Evolutionary conservation across 2,797 vertebrate genomes (phyloP).

Genomic region (Pyrocephalus nanus): DNA sequence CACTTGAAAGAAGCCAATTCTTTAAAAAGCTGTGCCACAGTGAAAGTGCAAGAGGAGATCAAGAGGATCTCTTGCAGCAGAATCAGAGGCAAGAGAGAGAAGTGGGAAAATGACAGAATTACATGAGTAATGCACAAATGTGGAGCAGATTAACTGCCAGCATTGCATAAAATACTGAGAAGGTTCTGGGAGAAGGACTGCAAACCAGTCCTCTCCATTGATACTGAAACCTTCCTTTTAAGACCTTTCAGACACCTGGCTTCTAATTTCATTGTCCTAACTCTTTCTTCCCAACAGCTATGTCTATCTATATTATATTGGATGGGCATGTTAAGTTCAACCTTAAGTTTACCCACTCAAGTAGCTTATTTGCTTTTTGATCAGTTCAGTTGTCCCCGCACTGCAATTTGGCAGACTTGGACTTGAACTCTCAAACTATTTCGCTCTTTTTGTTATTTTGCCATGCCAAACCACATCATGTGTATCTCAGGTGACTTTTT

Average conservation of each 20-base stretch:
- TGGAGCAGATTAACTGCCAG: not conserved
- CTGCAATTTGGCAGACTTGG: not conserved
- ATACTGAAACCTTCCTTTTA: not conserved
- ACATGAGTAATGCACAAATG: not conserved
- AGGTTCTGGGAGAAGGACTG: not conserved
- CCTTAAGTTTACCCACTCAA: not conserved
- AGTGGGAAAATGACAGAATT: not conserved
- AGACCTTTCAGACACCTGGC: not conserved
- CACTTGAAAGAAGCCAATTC: not conserved
- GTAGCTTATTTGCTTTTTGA: not conserved
- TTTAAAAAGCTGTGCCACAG: not conserved
- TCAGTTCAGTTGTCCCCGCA: not conserved
- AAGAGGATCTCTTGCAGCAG: not conserved
- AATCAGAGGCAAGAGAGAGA: not conserved
- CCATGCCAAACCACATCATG: not conserved
- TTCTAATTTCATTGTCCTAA: not conserved
- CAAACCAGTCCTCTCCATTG: not conserved
- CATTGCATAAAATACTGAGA: not conserved
- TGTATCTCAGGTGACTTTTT: not conserved
- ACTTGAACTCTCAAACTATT: not conserved
- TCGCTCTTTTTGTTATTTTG: not conserved
- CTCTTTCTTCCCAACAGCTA: not conserved
- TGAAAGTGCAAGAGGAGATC: not conserved
- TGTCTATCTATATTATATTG: not conserved
- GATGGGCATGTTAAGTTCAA: not conserved